Conservation (phyloP, 2,888 invertebrate species). For the Stenoptilia bipunctidactyla region DNA sequence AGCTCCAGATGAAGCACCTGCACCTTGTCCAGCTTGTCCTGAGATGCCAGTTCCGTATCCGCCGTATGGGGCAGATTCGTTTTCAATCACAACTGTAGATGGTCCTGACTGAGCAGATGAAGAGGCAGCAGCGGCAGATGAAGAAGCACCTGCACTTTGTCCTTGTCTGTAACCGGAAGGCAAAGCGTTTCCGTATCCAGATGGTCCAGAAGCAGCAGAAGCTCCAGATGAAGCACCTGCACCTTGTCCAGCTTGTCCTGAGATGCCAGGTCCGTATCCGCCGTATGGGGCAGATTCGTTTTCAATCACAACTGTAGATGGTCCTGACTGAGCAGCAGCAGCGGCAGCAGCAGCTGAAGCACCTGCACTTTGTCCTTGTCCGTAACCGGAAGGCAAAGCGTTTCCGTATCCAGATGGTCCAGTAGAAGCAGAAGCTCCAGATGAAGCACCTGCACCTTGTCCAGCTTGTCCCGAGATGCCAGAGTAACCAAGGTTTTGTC, state of each 20-base stretch:
- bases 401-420: neutral
- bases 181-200: neutral
- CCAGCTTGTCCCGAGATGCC: too few species aligned
- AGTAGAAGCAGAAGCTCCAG: slow-evolving; percentile 6
- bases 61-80: neutral
- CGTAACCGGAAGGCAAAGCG: neutral
- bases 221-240: slow-evolving; percentile 1
- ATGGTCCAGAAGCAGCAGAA: slow-evolving; percentile 6
- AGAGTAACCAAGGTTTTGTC: too few species aligned
- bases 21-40: too few species aligned
- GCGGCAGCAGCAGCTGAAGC: too few species aligned
- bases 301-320: too few species aligned
- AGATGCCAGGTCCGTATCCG: neutral
- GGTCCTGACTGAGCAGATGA: neutral
- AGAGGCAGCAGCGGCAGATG: neutral
- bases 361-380: too few species aligned
- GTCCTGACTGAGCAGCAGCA: too few species aligned
- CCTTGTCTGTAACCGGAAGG: neutral
- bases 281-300: too few species aligned
- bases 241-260: neutral
- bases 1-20: slow-evolving; percentile 2
- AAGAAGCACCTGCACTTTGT: too few species aligned
- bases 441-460: neutral
- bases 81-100: neutral
- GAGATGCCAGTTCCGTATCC: slow-evolving; percentile 2